These are phyloP conservation scores for Auanema freiburgensis DNA, from an alignment of 2,888 invertebrate genomes.

Conservation along the genomic window DNA sequence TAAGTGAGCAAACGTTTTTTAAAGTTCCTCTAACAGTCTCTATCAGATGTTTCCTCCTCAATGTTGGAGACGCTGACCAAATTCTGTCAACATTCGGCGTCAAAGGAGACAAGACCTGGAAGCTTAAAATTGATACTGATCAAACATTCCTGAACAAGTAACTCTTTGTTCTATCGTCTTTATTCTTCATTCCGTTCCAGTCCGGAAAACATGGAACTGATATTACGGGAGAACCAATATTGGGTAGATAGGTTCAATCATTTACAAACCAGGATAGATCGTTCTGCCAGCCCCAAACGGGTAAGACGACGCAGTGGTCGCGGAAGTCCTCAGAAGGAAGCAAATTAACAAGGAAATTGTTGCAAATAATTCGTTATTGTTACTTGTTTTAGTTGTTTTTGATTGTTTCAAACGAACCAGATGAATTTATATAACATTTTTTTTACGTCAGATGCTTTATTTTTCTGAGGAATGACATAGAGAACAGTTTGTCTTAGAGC, in stretches of 20 bases:
- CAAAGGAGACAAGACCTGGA: slow-evolving; percentile 29
- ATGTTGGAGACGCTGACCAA: slow-evolving; percentile 31
- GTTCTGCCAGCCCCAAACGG: not conserved
- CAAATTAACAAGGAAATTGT: not conserved
- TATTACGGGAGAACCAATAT: slow-evolving; percentile 23
- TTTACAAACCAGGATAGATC: slow-evolving; percentile 11
- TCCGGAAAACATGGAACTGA: slow-evolving; percentile 17
- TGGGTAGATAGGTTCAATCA: slow-evolving; percentile 27
- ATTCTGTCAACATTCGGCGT: slow-evolving; percentile 35
- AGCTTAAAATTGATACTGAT: slow-evolving; percentile 27
- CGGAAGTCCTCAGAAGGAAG: not conserved
- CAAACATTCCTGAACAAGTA: slow-evolving; percentile 26
- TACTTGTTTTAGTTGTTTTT: too few relatives aligned
- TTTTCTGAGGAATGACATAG: too few relatives aligned
- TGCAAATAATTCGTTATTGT: too few relatives aligned
- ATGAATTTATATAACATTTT: too few relatives aligned
- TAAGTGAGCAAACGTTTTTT: slow-evolving; percentile 11
- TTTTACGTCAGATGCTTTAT: too few relatives aligned
- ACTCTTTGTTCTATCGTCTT: slow-evolving; percentile 2
- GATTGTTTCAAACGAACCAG: too few relatives aligned
- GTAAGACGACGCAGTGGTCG: not conserved
- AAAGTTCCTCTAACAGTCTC: not conserved
- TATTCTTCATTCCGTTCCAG: slow-evolving; percentile 14
- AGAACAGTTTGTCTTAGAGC: too few relatives aligned
- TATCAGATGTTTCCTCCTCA: slow-evolving; percentile 34